Evolutionary conservation across 2,888 invertebrate genomes (phyloP), one percentile per base, ranked within the genome.

Genomic region (Eulithis testata): DNA sequence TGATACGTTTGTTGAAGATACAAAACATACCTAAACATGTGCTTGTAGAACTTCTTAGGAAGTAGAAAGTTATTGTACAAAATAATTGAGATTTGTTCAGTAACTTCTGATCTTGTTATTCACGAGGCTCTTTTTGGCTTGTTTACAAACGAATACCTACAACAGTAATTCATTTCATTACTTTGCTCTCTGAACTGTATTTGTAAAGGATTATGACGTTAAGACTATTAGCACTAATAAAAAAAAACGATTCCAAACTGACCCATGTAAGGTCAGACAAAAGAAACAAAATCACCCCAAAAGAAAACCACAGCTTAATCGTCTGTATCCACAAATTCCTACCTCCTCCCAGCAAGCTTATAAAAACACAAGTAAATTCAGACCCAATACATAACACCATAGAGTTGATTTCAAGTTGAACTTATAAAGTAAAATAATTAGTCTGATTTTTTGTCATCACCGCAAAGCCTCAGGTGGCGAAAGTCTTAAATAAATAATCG

Each of bases 401-500:
- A 82, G 56, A 72, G 76, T 70, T 60, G 63, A 54, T 71, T 76
- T 73, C 75, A 4, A 45, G 59, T 60, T 62, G 53, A 11, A 3
- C n/a, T 57, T 50, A 63, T 63, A 75, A 72, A 76, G 59, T 68
- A 56, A 83, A 84, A 85, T 86, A 84, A 84, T 81, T 82, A 82
- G 79, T 70, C 76, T 72, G 73, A 76, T 79, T 85, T 84, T 87
- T 87, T 85, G 81, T 80, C 80, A 72, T 75, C 70, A 60, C 65
- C 75, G 64, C 63, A 78, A 85, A 82, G 84, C 81, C 86, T 88
- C 90, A 90, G 90, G 90, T 90, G 89, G 84, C 83, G 79, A 86
- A 84, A 88, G 82, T 82, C 86, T 88, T 88, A 88, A 87, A 88
- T 87, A 89, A 89, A 90, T 89, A 89, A 90, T 89, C 88, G 88